Conservation (phyloP, 2,797 vertebrate species). For the Tapirus indicus region DNA sequence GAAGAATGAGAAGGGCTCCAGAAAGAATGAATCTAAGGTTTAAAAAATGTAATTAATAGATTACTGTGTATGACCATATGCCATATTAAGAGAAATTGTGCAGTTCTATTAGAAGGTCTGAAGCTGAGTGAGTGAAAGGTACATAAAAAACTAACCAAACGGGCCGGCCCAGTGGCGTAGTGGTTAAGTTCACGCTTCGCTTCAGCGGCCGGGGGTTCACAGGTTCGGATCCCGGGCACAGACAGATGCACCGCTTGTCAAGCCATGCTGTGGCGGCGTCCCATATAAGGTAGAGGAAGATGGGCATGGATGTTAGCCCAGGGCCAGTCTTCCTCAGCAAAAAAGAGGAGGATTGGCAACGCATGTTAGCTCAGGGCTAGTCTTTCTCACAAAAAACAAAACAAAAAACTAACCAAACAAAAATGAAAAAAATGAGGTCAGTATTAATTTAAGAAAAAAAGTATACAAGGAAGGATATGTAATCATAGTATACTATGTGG, state of each 20-base stretch:
- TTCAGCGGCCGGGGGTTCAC: too few relatives aligned
- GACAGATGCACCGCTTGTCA: too few relatives aligned
- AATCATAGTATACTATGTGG: background rate
- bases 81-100: background rate
- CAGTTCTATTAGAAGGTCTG: background rate
- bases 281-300: too few relatives aligned
- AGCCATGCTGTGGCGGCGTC: too few relatives aligned
- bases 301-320: too few relatives aligned
- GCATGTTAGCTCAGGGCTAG: too few relatives aligned
- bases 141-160: background rate
- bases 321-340: too few relatives aligned
- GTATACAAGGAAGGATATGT: background rate
- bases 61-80: background rate
- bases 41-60: constrained; percentile 34
- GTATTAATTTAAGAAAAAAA: background rate
- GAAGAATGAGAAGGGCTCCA: background rate
- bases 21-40: background rate
- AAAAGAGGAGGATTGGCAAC: too few relatives aligned
- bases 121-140: background rate
- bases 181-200: too few relatives aligned
- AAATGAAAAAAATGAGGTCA: background rate
- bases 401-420: background rate
- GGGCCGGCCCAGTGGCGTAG: too few relatives aligned
- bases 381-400: too few relatives aligned
- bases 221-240: too few relatives aligned